Percentiles rank a stretch among this genome's conserved stretches.
Evolutionary conservation across 2,888 invertebrate species (phyloP).

Genomic region (Eupithecia subumbrata): DNA sequence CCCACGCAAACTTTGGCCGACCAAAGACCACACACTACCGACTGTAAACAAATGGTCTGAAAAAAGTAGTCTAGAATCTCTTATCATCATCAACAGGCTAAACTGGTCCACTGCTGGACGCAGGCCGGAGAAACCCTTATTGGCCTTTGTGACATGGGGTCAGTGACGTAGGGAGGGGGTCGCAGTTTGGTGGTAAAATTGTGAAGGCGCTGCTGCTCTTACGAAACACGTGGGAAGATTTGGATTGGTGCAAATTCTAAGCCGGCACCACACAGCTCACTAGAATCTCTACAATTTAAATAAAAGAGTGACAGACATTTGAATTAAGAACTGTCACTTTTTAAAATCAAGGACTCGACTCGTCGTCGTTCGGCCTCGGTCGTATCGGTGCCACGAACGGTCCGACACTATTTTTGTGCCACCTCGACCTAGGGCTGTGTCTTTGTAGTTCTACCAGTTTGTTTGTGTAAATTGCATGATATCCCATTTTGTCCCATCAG

Average conservation of each 20-base stretch:
- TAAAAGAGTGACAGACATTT: slow-evolving; percentile 13
- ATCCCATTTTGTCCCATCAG: neutral
- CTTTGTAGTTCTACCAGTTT: neutral
- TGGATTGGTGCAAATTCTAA: too few species aligned
- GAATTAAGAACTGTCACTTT: slow-evolving; percentile 57
- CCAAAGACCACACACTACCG: neutral
- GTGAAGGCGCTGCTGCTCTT: too few species aligned
- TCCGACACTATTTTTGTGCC: slow-evolving; percentile 61
- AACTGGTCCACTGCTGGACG: too few species aligned
- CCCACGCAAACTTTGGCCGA: neutral
- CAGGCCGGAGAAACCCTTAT: too few species aligned
- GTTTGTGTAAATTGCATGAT: neutral
- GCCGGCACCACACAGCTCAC: too few species aligned
- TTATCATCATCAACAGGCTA: neutral
- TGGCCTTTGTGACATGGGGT: too few species aligned
- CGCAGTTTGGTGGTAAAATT: too few species aligned
- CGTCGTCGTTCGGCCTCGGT: slow-evolving; percentile 54
- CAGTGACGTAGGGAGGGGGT: too few species aligned
- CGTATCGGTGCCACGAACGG: slow-evolving; percentile 65
- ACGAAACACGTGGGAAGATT: too few species aligned
- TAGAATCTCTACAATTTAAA: neutral
- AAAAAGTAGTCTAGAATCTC: neutral
- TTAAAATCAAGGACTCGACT: slow-evolving; percentile 64
- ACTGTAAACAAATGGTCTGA: neutral
- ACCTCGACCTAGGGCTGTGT: slow-evolving; percentile 48